These are phyloP conservation scores for Pemphredon lugubris DNA, from an alignment of 2,888 invertebrate species.

Conservation along the genomic window DNA sequence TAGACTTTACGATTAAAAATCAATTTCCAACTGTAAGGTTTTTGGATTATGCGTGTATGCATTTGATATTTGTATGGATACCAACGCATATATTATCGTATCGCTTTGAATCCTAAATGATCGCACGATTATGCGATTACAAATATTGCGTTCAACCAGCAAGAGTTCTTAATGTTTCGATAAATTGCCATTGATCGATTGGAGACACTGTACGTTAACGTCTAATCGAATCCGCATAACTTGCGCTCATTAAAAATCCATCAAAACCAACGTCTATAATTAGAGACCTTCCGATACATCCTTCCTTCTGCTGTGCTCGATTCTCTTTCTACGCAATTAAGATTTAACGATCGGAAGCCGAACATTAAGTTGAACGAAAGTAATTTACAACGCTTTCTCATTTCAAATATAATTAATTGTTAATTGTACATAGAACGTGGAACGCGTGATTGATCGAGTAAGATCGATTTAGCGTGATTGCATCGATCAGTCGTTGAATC, in stretches of 20 bases:
- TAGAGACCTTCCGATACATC: neutral
- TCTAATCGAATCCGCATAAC: slow-evolving; percentile 5
- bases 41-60: no score
- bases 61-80: no score
- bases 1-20: no score
- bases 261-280: slow-evolving; percentile 1
- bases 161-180: slow-evolving; percentile 17
- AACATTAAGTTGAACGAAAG: neutral
- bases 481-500: no score
- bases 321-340: neutral
- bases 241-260: slow-evolving; percentile 23
- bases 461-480: no score
- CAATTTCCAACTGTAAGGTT: no score
- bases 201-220: slow-evolving; percentile 14
- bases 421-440: no score
- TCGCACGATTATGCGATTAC: slow-evolving; percentile 18
- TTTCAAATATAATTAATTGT: no score
- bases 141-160: slow-evolving; percentile 15
- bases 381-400: neutral
- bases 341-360: neutral
- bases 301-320: neutral
- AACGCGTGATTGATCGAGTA: no score
- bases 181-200: slow-evolving; percentile 33
- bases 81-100: no score
- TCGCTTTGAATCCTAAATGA: no score